Base-by-base conservation (phyloP, 2,888 invertebrate species). In the Hypena proboscidalis region DNA sequence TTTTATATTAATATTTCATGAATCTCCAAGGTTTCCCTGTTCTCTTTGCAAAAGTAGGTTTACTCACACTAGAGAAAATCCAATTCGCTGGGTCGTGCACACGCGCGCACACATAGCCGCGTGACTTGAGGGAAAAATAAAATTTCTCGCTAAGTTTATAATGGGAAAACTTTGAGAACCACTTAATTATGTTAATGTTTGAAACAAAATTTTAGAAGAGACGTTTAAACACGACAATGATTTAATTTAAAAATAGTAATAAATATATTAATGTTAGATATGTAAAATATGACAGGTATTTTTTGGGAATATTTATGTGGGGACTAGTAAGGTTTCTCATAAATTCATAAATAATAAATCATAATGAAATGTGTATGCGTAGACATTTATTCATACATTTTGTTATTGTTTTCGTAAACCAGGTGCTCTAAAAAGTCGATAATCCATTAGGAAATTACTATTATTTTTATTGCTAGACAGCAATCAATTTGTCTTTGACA, bases 171-270 rank as follows among this genome's bases (percentile, higher is more conserved):
- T 90, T 90, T 89, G 89, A 89, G 90, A 90, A 89, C 90, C 90
- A 90, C 90, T 90, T 90, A 90, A 90, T 90, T 90, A 90, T 90
- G 90, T 90, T 90, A 90, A 90, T 90, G 90, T 90, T 90, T 86
- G 85, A 90, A 90, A 90, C 90, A 87, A 89, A 90, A 90, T 90
- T 90, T 88, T 83, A 89, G 85, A 85, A 85, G 83, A 86, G 87
- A 89, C 81, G 82, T 83, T 90, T 87, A 84, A 87, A 87, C 79
- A 87, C 73, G 82, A 81, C 83, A 83, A 85, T 86, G 77, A 84
- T 83, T 85, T 82, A 73, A 85, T 82, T 84, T 79, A 68, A 74
- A 81, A 80, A 68, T 67, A 60, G 51, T 58, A 32, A 56, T 48
- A 49, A 10, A 4, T 23, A 20, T 9, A 5, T 13, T 13, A 19